Evolutionary conservation across 2,113 vertebrate species (phyloP), one percentile per base, ranked within the genome.

Genomic region (Lagopus muta): DNA sequence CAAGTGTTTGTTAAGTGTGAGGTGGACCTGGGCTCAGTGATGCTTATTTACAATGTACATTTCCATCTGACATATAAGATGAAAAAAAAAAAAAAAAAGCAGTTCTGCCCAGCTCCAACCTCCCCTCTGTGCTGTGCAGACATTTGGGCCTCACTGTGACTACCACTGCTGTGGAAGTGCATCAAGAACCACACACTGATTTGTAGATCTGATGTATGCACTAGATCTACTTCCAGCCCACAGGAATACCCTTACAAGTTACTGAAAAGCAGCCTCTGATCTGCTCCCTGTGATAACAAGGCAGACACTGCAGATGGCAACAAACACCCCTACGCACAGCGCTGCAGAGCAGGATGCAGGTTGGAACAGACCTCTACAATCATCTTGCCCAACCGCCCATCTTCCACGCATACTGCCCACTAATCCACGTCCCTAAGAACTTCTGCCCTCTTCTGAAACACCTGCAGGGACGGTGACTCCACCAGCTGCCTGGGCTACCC

Each of bases 231-330:
- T 84, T 66, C 61, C 36, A 75, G 42, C 11, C 25, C 25, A 5
- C 3, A 62, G 7, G 11, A 58, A 64, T 62, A 70, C 2, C 17
- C 1, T 0, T 6, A 5, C 32, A 18, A 86, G 42, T 45, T 15
- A 38, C 8, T 40, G 61, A 69, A 82, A 34, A 40, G 1, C 12
- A 70, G 30, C 40, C 30, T 11, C 43, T 24, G 16, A 27, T 18
- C 36, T 64, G 6, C 61, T 32, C 38, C 83, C 81, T 57, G 7
- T 42, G 42, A 1, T 25, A 43, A 22, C 58, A 47, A 70, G 70
- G 55, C 4, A 79, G 82, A 57, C 14, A 64, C 43, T 70, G 64
- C 0, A 28, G 67, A 34, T 14, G 8, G 43, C 2, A 61, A 54
- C 50, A 48, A 77, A 54, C 6, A 6, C 8, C 14, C 42, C 20